These are phyloP conservation scores for Gulo gulo DNA, from an alignment of 2,113 vertebrate species.

Conservation along the genomic window DNA sequence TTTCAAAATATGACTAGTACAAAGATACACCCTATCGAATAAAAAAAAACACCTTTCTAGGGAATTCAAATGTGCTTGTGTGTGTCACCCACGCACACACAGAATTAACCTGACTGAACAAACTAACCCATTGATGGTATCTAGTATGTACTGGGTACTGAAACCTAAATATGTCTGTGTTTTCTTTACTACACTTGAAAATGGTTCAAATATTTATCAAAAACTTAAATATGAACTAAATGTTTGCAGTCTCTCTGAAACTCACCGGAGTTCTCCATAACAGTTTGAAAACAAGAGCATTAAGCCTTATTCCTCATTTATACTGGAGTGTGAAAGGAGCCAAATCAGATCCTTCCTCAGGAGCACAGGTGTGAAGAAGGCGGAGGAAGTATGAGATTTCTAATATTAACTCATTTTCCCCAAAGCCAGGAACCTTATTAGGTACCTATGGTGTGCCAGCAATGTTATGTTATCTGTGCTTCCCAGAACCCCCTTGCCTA, in stretches of 20 bases:
- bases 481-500: background rate
- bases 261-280: background rate
- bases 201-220: background rate
- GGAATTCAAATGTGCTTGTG: background rate
- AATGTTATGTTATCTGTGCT: background rate
- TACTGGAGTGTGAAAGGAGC: background rate
- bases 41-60: background rate
- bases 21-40: background rate
- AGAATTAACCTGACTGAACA: background rate
- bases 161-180: background rate
- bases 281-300: background rate
- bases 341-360: background rate
- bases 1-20: conserved; percentile 14
- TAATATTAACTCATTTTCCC: background rate
- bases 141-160: background rate
- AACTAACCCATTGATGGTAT: background rate
- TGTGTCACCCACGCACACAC: background rate
- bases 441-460: background rate
- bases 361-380: background rate
- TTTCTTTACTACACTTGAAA: background rate
- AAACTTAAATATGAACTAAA: conserved; percentile 34
- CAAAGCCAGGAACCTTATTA: background rate
- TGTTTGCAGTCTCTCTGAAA: background rate
- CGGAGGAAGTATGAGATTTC: background rate
- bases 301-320: background rate